These are phyloP conservation scores for Halichoerus grypus DNA, from an alignment of 2,113 vertebrate species.

Conservation along the genomic window DNA sequence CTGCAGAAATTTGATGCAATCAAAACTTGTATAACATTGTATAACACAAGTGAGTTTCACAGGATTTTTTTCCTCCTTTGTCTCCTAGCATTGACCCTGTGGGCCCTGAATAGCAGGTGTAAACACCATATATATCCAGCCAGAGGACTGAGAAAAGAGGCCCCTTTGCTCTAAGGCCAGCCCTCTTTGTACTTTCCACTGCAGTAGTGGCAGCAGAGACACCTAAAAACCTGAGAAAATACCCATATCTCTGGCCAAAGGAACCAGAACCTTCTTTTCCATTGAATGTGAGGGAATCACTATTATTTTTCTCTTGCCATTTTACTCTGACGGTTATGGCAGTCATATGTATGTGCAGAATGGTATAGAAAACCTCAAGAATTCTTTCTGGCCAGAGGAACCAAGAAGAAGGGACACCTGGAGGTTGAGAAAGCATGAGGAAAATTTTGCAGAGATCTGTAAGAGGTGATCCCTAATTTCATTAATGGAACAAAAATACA, in stretches of 20 bases:
- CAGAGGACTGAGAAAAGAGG: background rate
- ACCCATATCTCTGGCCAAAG: background rate
- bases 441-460: background rate
- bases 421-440: background rate
- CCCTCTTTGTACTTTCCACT: background rate
- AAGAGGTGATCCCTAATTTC: background rate
- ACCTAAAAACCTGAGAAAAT: constrained; percentile 16
- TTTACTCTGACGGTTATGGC: background rate
- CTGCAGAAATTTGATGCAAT: background rate
- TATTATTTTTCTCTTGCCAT: background rate
- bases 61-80: background rate
- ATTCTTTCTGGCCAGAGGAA: background rate
- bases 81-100: background rate
- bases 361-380: background rate
- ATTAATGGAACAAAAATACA: background rate
- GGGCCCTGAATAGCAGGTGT: background rate
- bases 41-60: background rate
- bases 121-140: background rate
- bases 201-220: background rate
- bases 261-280: background rate
- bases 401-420: background rate
- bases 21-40: background rate
- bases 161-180: background rate
- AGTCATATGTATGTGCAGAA: background rate
- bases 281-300: background rate